A percentile compares a stretch with the other conserved stretches of the same genome.
Evolutionary conservation across 2,113 vertebrate species (phyloP).

Genomic region (human (Homo sapiens)): DNA sequence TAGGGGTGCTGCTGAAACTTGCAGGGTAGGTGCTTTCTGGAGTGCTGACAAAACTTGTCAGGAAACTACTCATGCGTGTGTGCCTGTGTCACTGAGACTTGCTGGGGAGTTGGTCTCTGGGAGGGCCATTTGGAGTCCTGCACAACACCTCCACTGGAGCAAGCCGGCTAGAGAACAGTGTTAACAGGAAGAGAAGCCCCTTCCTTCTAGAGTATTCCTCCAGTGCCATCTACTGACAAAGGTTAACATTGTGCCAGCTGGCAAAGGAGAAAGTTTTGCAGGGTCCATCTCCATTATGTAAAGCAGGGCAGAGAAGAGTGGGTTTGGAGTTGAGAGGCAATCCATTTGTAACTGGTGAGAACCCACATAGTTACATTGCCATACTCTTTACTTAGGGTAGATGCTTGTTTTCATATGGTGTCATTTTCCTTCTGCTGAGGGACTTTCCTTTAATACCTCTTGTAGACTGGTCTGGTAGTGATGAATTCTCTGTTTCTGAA

Average conservation of each 20-base stretch:
- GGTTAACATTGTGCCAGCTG: slow-evolving; percentile 1
- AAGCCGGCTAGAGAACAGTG: background rate
- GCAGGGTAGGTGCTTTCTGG: background rate
- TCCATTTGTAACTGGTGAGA: background rate
- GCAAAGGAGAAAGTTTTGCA: background rate
- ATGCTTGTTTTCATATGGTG: background rate
- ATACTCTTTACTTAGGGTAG: background rate
- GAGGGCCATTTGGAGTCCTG: background rate
- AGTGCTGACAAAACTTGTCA: background rate
- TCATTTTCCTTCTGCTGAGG: background rate
- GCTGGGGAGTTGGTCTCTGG: background rate
- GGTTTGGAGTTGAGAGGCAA: background rate
- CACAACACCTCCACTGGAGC: background rate
- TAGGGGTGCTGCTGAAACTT: background rate
- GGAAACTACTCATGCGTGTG: background rate
- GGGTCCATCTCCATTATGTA: background rate
- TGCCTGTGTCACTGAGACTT: background rate
- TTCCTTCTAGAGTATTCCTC: background rate
- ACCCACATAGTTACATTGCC: slow-evolving; percentile 9
- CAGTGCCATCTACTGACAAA: slow-evolving; percentile 3
- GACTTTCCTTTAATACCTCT: background rate
- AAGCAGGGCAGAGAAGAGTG: background rate
- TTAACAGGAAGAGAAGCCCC: background rate
- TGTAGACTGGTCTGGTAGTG: background rate
- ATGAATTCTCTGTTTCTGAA: background rate